Evolutionary conservation across 2,888 invertebrate genomes (phyloP), one percentile per base, ranked within the genome.

Genomic region (Nematopogon swammerdamellus): DNA sequence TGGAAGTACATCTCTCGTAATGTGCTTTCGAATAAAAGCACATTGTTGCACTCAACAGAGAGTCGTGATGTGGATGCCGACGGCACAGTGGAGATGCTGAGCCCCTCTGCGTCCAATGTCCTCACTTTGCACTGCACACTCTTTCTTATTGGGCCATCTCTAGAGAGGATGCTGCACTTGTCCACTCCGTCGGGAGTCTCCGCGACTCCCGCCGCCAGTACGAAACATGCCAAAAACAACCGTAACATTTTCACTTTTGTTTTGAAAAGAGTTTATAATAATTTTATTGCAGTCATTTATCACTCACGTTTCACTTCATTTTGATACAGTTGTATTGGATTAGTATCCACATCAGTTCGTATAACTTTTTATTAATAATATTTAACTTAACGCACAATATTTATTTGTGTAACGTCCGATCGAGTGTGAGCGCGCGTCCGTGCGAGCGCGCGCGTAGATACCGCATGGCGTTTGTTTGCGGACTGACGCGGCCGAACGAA

Each of bases 1-100:
- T 85, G 84, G 68, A 92, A 89, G 57, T 86, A 86, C 56, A 87
- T 86, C 10, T 85, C 81, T 51, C 86, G 82, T 54, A 94, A 72
- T 52, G 86, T 83, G 74, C 92, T 92, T 76, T 92, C 92, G 63
- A 88, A 88, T 51, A 89, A 82, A 59, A 91, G 80, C 54, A 87
- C 85, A 62, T 88, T 86, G 68, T 87, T 89, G 74, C 94, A 94
- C 61, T 86, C 84, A 56, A 95, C 82, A 56, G 85, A 82, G 55
- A 95, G 76, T 54, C 83, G 85, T 56, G 85, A 84, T 44, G 91
- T 88, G 18, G 86, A 84, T 64, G 92, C 92, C 44, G 87, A 60
- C 49, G 81, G 68, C 52, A 84, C 72, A 54, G 84, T 71, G 56
- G 82, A 79, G 56, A 87, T 82, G 60, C 86, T 88, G 58, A 85